phyloP scores from a whole-genome alignment of 1,140 invertebrate genomes.

The Drosophila cardini region DNA sequence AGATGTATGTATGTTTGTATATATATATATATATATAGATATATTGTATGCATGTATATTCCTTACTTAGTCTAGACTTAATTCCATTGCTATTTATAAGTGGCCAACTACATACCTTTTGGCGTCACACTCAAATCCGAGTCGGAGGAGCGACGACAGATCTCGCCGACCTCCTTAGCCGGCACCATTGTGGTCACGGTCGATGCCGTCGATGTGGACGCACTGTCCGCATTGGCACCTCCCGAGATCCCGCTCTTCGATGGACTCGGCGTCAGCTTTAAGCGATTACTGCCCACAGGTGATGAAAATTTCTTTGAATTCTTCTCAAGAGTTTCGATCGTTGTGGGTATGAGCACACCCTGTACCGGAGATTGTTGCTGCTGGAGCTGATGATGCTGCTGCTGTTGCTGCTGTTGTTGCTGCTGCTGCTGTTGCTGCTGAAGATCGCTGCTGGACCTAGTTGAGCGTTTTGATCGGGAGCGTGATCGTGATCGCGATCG shows the following conservation, averaged over 20 bases:
- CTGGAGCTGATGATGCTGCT: constrained; percentile 20
- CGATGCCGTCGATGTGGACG: constrained; percentile 69
- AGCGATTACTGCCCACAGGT: constrained; percentile 57
- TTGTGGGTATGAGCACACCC: constrained; percentile 54
- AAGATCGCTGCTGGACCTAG: constrained; percentile 67
- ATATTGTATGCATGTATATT: constrained; percentile 6
- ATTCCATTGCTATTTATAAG: background rate
- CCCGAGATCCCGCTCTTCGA: constrained; percentile 76
- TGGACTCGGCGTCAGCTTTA: constrained; percentile 77
- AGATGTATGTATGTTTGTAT: background rate
- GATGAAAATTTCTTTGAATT: constrained; percentile 63
- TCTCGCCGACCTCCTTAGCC: constrained; percentile 79
- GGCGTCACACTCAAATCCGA: constrained; percentile 96
- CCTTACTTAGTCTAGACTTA: constrained; percentile 37
- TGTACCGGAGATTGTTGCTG: constrained; percentile 18
- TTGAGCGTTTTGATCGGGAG: constrained; percentile 33
- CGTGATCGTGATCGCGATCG: constrained; percentile 32
- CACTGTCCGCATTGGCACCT: constrained; percentile 68
- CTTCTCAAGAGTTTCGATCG: constrained; percentile 42
- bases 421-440: constrained; percentile 44
- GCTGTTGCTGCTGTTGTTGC: background rate
- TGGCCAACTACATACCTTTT: constrained; percentile 89
- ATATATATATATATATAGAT: background rate
- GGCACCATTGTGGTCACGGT: constrained; percentile 77
- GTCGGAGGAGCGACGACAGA: constrained; percentile 94